phyloP scores from a whole-genome alignment of 1,140 invertebrate genomes.

The Cyphomyrmex costatus region DNA sequence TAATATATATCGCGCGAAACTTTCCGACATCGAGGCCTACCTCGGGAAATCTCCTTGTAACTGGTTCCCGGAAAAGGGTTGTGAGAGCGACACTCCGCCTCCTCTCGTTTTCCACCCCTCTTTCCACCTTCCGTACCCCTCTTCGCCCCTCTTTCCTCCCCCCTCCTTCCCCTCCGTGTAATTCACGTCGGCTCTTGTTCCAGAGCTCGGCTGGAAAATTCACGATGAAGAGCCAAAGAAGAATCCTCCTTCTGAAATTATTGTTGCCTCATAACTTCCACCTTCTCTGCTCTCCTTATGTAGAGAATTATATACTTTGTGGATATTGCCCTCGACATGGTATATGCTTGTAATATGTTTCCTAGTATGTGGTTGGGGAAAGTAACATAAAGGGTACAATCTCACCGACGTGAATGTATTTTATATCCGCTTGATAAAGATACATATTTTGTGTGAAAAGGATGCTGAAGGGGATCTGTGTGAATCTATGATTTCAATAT shows the following conservation, averaged over 20 bases:
- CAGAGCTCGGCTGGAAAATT: conserved; percentile 55
- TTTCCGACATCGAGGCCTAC: conserved; percentile 56
- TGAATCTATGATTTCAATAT: conserved; percentile 13
- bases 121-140: neutral
- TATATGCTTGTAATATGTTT: conserved; percentile 50
- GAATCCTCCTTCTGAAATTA: conserved; percentile 54
- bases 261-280: conserved; percentile 59
- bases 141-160: neutral
- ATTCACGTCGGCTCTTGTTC: conserved; percentile 66
- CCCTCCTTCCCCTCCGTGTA: conserved; percentile 31
- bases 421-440: neutral
- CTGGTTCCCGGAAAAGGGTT: conserved; percentile 60
- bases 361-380: neutral
- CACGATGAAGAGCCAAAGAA: conserved; percentile 57
- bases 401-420: conserved; percentile 14
- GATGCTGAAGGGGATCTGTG: neutral
- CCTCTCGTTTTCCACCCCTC: conserved; percentile 36
- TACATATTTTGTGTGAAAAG: neutral
- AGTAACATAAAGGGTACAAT: conserved; percentile 15
- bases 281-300: conserved; percentile 1
- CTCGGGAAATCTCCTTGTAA: conserved; percentile 69
- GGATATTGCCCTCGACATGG: conserved; percentile 35
- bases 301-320: conserved; percentile 60
- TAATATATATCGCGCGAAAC: conserved; percentile 80
- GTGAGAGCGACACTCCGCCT: conserved; percentile 36